Evolutionary conservation across 2,113 vertebrate species (phyloP).

Genomic region (Macrotis lagotis): DNA sequence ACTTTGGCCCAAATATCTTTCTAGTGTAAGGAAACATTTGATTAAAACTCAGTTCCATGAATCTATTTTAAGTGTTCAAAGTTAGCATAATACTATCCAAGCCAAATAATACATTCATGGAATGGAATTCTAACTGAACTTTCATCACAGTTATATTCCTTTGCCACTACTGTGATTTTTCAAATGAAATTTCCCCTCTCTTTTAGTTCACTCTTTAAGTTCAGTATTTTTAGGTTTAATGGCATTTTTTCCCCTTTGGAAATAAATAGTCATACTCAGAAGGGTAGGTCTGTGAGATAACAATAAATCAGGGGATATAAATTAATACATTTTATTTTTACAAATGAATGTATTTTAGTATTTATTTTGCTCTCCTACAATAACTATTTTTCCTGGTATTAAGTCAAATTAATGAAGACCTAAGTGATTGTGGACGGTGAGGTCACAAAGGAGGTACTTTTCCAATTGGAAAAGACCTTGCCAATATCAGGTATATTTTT

Average conservation of each 20-base stretch:
- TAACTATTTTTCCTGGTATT: not conserved
- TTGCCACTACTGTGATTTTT: not conserved
- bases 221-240: constrained; percentile 3
- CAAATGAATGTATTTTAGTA: not conserved
- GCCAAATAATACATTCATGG: constrained; percentile 32
- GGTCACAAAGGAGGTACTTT: not conserved
- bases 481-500: not conserved
- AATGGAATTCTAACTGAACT: constrained; percentile 6
- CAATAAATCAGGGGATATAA: not conserved
- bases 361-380: not conserved
- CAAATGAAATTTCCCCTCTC: not conserved
- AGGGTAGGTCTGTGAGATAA: not conserved
- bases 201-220: not conserved
- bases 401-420: not conserved
- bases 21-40: not conserved
- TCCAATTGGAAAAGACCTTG: not conserved
- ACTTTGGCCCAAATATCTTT: constrained; percentile 19
- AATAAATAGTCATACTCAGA: constrained; percentile 17
- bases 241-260: constrained; percentile 22
- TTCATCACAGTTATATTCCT: constrained; percentile 7
- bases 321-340: not conserved
- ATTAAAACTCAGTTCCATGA: constrained; percentile 46
- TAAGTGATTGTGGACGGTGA: not conserved
- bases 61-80: constrained; percentile 16
- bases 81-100: not conserved